phyloP scores from a whole-genome alignment of 2,113 vertebrate genomes.

The Leucoraja erinaceus region DNA sequence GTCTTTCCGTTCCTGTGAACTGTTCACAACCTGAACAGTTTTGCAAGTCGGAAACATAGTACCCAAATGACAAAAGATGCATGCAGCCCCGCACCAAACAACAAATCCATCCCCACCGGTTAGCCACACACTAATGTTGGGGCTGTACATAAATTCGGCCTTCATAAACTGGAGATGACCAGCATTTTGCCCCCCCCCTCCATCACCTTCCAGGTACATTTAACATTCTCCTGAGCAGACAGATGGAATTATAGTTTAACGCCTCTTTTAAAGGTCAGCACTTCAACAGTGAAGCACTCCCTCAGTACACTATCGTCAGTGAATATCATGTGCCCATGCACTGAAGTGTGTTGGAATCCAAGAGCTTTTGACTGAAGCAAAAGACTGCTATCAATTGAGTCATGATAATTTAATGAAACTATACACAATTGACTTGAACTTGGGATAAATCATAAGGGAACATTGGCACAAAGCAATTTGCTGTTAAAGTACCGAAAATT shows the following conservation, averaged over 20 bases:
- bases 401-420: neutral
- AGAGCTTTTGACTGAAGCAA: neutral
- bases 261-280: neutral
- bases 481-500: neutral
- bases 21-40: no score
- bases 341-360: neutral
- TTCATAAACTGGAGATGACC: no score
- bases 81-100: no score
- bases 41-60: no score
- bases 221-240: neutral
- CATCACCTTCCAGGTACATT: neutral
- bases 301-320: neutral
- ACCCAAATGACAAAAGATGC: no score
- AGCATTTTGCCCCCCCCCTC: no score
- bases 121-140: no score
- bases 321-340: neutral
- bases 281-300: neutral
- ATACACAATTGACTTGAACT: no score
- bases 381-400: neutral
- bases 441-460: neutral
- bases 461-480: neutral
- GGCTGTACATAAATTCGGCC: no score
- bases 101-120: no score
- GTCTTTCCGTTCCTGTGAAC: no score
- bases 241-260: neutral